phyloP scores from a whole-genome alignment of 2,888 invertebrate genomes.

The Hypomecis atomaria region DNA sequence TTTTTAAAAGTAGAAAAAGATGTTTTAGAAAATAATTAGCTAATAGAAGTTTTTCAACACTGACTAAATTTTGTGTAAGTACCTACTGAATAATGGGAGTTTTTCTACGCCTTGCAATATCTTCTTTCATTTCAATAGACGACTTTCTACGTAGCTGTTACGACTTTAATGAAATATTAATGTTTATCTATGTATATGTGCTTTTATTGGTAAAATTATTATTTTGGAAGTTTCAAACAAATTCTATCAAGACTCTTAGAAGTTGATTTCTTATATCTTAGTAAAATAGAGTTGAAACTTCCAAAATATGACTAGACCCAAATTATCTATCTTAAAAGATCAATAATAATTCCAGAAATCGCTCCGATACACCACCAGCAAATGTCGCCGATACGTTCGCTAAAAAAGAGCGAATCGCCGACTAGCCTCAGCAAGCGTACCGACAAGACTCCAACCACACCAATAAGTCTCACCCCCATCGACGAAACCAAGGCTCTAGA shows the following conservation, averaged over 20 bases:
- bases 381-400: conserved; percentile 81
- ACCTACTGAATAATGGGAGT: conserved; percentile 17
- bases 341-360: conserved; percentile 74
- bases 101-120: conserved; percentile 30
- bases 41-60: conserved; percentile 18
- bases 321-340: conserved; percentile 37
- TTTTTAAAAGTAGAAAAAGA: conserved; percentile 37
- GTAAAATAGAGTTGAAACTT: conserved; percentile 37
- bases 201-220: conserved; percentile 49
- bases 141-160: conserved; percentile 29
- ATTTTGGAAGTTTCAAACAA: conserved; percentile 51
- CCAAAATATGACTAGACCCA: conserved; percentile 23
- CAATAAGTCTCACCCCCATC: conserved; percentile 78
- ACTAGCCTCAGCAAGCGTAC: conserved; percentile 79
- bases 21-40: background rate
- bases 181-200: conserved; percentile 50
- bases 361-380: conserved; percentile 82
- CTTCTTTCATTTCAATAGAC: conserved; percentile 27
- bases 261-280: background rate
- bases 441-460: conserved; percentile 82
- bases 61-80: conserved; percentile 20
- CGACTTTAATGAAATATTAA: conserved; percentile 9
- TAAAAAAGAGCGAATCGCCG: conserved; percentile 81
- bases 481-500: conserved; percentile 80
- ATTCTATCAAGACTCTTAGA: conserved; percentile 5